Conservation (phyloP, 2,888 invertebrate species). For the Empis stercorea region DNA sequence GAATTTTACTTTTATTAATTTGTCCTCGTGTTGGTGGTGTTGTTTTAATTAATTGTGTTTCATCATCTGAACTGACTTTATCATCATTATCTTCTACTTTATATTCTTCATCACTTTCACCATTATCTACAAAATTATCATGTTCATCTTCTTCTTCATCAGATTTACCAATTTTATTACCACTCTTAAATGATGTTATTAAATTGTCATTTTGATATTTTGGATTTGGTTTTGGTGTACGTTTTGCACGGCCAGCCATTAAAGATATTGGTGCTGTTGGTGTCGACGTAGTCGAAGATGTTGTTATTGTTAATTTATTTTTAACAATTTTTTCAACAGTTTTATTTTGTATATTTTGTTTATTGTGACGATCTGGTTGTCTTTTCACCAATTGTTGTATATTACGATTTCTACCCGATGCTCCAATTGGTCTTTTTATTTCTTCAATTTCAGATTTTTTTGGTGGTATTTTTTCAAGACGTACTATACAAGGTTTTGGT, state of each 20-base stretch:
- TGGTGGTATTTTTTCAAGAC: no score
- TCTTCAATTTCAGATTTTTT: no score
- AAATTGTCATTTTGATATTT: conserved; percentile 33
- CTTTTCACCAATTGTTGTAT: no score
- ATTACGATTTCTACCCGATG: no score
- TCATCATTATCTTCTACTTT: conserved; percentile 15
- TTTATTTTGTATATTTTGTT: background rate
- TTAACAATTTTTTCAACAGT: background rate
- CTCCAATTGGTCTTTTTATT: no score
- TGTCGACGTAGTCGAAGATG: background rate
- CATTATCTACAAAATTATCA: conserved; percentile 7
- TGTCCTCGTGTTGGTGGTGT: conserved; percentile 10
- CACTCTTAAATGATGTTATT: conserved; percentile 25
- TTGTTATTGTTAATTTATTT: no score
- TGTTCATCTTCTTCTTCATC: conserved; percentile 18
- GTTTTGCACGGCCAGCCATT: conserved; percentile 26
- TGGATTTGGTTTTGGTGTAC: conserved; percentile 36
- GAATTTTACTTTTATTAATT: conserved; percentile 1
- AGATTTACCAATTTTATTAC: conserved; percentile 18
- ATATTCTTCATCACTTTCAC: conserved; percentile 17
- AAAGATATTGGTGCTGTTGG: background rate
- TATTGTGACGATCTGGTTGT: background rate
- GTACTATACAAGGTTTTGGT: no score
- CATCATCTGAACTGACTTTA: conserved; percentile 5
- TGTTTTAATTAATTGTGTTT: conserved; percentile 4